These are phyloP conservation scores for Campylomormyrus numenius DNA, from an alignment of 2,113 vertebrate species.

Conservation along the genomic window DNA sequence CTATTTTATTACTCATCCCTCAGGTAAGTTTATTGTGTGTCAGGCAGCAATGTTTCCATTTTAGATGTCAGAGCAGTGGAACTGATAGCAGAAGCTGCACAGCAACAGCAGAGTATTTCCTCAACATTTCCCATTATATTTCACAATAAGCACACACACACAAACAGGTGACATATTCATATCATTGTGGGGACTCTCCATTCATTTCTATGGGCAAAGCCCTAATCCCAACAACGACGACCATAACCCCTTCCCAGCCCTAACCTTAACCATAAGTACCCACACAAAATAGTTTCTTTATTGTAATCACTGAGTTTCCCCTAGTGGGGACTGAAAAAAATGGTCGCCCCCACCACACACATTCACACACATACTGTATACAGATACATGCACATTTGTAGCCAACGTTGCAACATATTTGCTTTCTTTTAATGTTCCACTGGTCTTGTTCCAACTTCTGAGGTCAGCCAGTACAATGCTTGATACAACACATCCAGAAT, in stretches of 20 bases:
- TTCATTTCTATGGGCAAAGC: neutral
- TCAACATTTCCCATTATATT: neutral
- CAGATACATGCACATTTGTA: neutral
- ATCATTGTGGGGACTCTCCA: neutral
- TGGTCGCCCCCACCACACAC: too few relatives aligned
- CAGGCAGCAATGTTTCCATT: too few relatives aligned
- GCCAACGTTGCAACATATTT: neutral
- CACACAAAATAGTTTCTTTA: neutral
- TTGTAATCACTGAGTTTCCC: neutral
- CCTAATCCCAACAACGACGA: neutral
- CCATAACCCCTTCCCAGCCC: neutral
- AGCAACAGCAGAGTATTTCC: neutral
- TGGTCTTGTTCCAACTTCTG: neutral
- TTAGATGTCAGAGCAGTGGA: too few relatives aligned
- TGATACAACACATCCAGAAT: neutral
- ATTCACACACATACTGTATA: neutral
- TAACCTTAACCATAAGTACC: neutral
- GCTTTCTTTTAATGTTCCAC: neutral
- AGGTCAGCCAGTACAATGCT: neutral
- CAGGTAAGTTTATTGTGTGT: too few relatives aligned
- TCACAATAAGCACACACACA: neutral
- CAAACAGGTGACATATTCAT: neutral
- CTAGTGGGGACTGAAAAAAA: neutral
- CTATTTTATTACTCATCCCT: too few relatives aligned
- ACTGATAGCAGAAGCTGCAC: too few relatives aligned